Evolutionary conservation across 2,113 vertebrate species (phyloP), one percentile per base, ranked within the genome.

Genomic region (Proterorhinus semilunaris): DNA sequence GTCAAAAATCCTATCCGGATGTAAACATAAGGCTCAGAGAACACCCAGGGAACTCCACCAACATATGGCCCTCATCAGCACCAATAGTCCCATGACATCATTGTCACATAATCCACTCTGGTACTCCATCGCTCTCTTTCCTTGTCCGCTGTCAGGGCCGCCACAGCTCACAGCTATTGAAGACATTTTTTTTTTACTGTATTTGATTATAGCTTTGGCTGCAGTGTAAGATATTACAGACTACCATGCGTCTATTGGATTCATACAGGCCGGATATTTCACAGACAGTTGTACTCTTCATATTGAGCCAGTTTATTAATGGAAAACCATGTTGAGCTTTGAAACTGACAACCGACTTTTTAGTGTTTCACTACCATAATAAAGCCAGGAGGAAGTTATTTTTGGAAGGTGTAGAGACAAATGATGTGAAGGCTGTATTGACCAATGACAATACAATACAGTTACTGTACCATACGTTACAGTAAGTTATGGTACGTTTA

Each of bases 11-110:
- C 36, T 15, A 10, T 15, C 57, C 10, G 64, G 50, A 64, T 72
- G 64, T 76, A 69, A 58, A 59, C 59, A 68, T 42, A 64, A 57
- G 42, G 46, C 66, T 72, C 27, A 27, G 43, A 66, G 16, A 8
- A 21, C 10, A 51, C 65, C 57, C 10, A 75, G 76, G 55, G 72
- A 83, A 79, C 54, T 80, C 68, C 69, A 36, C 13, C 10, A 67
- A 89, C 87, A 83, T 58, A 49, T 86, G 91, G 77, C 54, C 53
- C 61, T 76, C 44, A 90, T 92, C 69, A 85, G 76, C 83, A 69
- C 79, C 76, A 71, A 79, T 74, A 79, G 84, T 75, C 64, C 67
- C 57, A 81, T 91, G 86, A 91, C 88, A 88, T 93, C 89, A 91
- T 62, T 77, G 82, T 83, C 89, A 89, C 81, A 72, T 87, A 85